Percentiles rank a stretch among this genome's conserved stretches.
Evolutionary conservation across 2,113 vertebrate species (phyloP).

Genomic region (Oreochromis tanganicae): DNA sequence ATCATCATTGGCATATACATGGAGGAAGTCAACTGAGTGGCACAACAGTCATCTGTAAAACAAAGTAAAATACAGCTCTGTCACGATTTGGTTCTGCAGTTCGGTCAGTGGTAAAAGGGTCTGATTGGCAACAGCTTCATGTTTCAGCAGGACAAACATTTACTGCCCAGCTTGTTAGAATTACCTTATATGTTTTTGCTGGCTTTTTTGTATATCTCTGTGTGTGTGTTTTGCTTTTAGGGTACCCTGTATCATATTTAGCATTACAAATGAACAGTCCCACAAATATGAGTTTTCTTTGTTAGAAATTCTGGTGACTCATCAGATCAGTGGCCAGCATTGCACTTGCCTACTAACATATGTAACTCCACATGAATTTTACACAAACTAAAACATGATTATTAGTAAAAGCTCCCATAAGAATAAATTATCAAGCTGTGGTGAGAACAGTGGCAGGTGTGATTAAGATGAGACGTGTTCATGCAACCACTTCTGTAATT

Average conservation of each 20-base stretch:
- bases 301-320: background rate
- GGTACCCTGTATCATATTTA: background rate
- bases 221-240: background rate
- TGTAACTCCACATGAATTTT: background rate
- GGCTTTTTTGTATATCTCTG: background rate
- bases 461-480: conserved; percentile 88
- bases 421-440: conserved; percentile 8
- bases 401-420: background rate
- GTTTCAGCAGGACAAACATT: background rate
- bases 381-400: background rate
- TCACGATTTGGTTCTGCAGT: background rate
- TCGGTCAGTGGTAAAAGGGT: background rate
- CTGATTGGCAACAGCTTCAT: background rate
- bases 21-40: background rate
- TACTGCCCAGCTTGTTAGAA: background rate
- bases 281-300: background rate
- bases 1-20: background rate
- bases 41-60: background rate
- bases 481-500: conserved; percentile 90
- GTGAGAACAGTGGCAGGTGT: conserved; percentile 80
- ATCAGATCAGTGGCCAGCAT: background rate
- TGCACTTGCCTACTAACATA: background rate
- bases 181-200: background rate
- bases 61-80: background rate
- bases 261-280: background rate